Conservation (phyloP, 2,797 vertebrate species). For the Argentina silus region DNA sequence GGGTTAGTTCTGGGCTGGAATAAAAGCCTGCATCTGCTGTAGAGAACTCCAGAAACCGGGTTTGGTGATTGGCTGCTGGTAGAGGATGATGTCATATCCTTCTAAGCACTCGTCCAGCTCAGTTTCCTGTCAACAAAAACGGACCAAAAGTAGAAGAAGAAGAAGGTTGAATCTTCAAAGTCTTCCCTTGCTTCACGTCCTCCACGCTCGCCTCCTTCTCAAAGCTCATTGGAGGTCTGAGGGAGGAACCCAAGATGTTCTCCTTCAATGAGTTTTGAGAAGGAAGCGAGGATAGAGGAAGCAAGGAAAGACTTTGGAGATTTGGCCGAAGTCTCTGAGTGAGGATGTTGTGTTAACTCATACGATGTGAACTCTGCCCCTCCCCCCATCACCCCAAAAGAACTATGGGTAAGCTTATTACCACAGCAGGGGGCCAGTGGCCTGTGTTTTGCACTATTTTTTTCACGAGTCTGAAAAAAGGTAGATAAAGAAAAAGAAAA, state of each 20-base stretch:
- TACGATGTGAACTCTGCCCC: not conserved
- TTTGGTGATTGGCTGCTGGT: not conserved
- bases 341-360: not conserved
- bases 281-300: too few species aligned
- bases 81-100: not conserved
- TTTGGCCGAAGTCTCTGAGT: not conserved
- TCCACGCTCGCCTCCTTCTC: not conserved
- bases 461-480: not conserved
- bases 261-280: too few species aligned
- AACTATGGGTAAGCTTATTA: constrained; percentile 64
- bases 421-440: constrained; percentile 44
- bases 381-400: constrained; percentile 28
- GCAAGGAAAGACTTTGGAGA: too few species aligned
- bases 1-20: not conserved
- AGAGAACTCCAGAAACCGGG: not conserved
- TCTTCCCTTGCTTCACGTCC: constrained; percentile 29
- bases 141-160: constrained; percentile 1
- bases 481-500: too few species aligned
- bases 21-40: not conserved
- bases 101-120: not conserved
- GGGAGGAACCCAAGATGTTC: too few species aligned
- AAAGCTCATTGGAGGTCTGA: too few species aligned
- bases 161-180: not conserved
- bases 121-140: not conserved
- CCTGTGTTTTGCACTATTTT: constrained; percentile 21